A percentile compares a stretch with the other conserved stretches of the same genome.
These are phyloP conservation scores for Maconellicoccus hirsutus DNA, from an alignment of 1,140 invertebrate genomes.

Conservation along the genomic window DNA sequence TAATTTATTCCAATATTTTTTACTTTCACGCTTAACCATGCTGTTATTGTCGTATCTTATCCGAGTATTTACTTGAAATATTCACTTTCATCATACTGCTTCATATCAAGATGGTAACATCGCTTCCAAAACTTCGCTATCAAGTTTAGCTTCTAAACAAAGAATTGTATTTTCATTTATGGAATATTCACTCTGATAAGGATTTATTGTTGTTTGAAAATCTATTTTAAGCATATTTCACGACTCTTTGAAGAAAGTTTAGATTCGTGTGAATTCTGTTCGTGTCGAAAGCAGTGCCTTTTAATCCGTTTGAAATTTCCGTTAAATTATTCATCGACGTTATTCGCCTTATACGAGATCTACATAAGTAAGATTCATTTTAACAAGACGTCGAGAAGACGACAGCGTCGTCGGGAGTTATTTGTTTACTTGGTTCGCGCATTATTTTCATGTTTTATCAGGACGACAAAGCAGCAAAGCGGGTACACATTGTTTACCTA, in stretches of 20 bases:
- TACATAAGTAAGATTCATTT: neutral
- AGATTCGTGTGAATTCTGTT: no score
- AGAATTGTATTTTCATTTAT: no score
- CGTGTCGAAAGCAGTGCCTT: neutral
- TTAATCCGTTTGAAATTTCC: neutral
- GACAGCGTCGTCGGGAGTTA: neutral
- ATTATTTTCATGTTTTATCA: constrained; percentile 5
- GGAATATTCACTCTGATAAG: no score
- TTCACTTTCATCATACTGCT: neutral
- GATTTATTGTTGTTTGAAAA: no score
- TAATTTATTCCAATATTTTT: neutral
- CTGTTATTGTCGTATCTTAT: neutral
- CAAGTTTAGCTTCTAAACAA: no score
- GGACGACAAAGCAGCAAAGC: neutral
- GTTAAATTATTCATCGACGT: neutral
- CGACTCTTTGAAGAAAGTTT: no score
- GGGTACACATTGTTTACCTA: neutral
- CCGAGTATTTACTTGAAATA: neutral
- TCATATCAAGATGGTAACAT: neutral
- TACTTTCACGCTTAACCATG: neutral
- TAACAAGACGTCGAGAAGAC: no score
- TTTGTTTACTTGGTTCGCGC: neutral
- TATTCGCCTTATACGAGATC: neutral
- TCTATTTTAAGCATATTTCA: no score
- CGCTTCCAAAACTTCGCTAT: no score